Evolutionary conservation across 2,113 vertebrate species (phyloP).

Genomic region (Caretta caretta): DNA sequence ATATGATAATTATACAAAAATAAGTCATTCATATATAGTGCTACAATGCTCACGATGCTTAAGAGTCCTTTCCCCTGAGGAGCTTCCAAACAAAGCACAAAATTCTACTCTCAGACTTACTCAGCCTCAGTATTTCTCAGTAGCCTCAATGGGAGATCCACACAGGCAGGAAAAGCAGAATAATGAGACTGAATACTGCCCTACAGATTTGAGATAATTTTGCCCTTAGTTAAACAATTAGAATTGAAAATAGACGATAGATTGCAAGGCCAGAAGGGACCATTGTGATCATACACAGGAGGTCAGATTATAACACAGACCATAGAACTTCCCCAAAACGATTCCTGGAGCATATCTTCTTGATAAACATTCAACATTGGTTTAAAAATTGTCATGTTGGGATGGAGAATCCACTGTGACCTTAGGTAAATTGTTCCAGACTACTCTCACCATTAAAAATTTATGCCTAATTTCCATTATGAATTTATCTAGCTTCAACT

Average conservation of each 20-base stretch:
- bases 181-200: neutral
- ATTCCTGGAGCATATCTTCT: neutral
- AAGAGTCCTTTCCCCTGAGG: neutral
- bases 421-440: neutral
- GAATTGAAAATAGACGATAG: rapidly evolving
- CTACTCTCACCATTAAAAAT: neutral
- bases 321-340: neutral
- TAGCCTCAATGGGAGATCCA: neutral
- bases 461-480: neutral
- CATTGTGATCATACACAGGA: neutral
- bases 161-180: neutral
- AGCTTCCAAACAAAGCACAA: neutral
- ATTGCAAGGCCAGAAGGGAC: neutral
- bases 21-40: neutral
- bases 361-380: neutral
- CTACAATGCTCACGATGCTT: too few relatives aligned
- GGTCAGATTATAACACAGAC: neutral
- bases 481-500: neutral
- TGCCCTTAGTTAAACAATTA: neutral
- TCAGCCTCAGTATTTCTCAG: neutral
- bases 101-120: neutral
- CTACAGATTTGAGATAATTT: rapidly evolving
- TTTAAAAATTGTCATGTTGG: neutral
- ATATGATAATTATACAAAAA: neutral
- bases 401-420: neutral